Evolutionary conservation across 2,113 vertebrate species (phyloP), one percentile per base, ranked within the genome.

Genomic region (Guaruba guarouba): DNA sequence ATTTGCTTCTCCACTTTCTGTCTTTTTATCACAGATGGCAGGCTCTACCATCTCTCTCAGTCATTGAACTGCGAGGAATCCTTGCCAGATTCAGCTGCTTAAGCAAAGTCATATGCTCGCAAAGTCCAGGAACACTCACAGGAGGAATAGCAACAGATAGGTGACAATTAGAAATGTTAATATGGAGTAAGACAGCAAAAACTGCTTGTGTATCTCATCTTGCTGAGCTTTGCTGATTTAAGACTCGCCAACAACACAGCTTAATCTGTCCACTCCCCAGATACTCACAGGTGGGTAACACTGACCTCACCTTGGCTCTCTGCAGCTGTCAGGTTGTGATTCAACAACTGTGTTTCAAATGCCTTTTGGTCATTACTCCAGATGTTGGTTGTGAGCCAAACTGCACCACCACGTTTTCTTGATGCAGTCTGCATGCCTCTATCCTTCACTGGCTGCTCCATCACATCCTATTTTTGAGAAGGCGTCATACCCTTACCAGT

Each of bases 1-100:
- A 79, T 85, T 95, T 48, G 12, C 79, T 95, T 82, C 75, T 95
- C 67, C 79, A 59, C 82, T 90, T 85, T 89, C 35, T 88, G 41
- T 82, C 91, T 91, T 95, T 63, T 3, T 71, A 88, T 54, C 95
- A 80, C 92, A 96, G 85, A 95, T 94, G 92, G 89, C 87, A 96
- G 93, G 79, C 70, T 96, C 78, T 90, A 86, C 84, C 87, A 91
- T 61, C 73, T 94, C 93, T 63, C 74, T 69, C 73, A 91, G 82
- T 37, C 90, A 90, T 1, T 93, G 74, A 91, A 33, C 82, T 82
- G 79, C 9, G 86, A 94, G 84, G n/a, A 88, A 91, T 80, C 75
- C 82, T 82, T 85, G 81, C 90, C 95, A 96, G 78, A 59, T 90
- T 63, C 0, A 0, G 70, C 74, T 95, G 75, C 79, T 90, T 94